Evolutionary conservation across 2,888 invertebrate species (phyloP).

Genomic region (Melinopterus prodromus): DNA sequence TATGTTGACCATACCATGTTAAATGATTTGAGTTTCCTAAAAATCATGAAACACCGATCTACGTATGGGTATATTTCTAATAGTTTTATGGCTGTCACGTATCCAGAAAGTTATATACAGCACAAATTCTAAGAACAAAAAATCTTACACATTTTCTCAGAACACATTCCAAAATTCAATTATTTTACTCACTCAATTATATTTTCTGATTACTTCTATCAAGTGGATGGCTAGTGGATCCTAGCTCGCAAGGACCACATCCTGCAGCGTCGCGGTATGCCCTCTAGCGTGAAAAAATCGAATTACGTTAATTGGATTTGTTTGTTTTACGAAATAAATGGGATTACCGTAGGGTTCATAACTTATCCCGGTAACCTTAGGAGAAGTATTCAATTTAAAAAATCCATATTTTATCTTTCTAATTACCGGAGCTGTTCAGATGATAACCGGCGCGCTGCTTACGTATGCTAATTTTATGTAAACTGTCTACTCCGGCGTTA

Average conservation of each 20-base stretch:
- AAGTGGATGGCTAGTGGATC: background rate
- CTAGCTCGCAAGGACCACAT: background rate
- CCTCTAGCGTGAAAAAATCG: constrained; percentile 13
- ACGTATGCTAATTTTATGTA: constrained; percentile 10
- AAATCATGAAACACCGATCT: too few relatives aligned
- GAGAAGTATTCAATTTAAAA: constrained; percentile 24
- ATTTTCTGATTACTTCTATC: background rate
- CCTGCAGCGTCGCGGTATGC: background rate
- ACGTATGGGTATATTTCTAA: too few relatives aligned
- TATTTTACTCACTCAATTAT: background rate
- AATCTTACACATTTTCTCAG: background rate
- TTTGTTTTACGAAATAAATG: constrained; percentile 46
- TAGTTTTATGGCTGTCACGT: too few relatives aligned
- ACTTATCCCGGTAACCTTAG: constrained; percentile 19
- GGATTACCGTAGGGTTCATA: constrained; percentile 38
- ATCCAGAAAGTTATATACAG: too few relatives aligned
- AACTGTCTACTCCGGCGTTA: background rate
- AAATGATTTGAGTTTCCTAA: too few relatives aligned
- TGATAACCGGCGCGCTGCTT: background rate
- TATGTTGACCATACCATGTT: too few relatives aligned
- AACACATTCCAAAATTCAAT: background rate
- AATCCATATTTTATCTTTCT: constrained; percentile 21
- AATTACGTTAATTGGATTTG: constrained; percentile 41
- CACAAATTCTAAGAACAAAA: too few relatives aligned
- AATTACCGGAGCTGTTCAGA: background rate